Evolutionary conservation across 30 jellyfish, hydroid and myxozoan genomes (phyloP).

Genomic region (Phacellophora camtschatica): DNA sequence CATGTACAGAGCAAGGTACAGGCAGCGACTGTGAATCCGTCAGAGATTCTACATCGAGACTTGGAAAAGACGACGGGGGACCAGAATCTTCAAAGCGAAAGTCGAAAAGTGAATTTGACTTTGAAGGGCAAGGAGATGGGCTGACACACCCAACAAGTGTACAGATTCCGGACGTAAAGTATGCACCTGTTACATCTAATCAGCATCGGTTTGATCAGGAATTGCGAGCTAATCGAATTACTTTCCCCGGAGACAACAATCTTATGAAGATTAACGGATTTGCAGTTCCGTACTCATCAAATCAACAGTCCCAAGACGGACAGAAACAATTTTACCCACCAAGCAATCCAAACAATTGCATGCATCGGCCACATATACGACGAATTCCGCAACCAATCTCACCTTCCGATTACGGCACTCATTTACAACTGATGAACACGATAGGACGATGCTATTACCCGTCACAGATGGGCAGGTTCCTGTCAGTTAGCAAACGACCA

Average conservation of each 20-base stretch:
- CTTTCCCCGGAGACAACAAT: background rate
- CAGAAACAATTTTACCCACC: slow-evolving; percentile 29
- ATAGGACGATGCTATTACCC: slow-evolving; percentile 57
- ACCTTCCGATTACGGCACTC: slow-evolving; percentile 61
- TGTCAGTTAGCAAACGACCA: slow-evolving; percentile 71
- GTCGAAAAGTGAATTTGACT: slow-evolving; percentile 5
- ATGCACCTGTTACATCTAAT: background rate
- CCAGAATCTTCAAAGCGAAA: slow-evolving; percentile 17
- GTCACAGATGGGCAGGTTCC: slow-evolving; percentile 48
- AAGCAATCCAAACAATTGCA: slow-evolving; percentile 17
- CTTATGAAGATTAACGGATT: slow-evolving; percentile 43
- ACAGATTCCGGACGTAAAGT: slow-evolving; percentile 19
- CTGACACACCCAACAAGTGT: slow-evolving; percentile 25
- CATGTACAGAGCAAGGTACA: slow-evolving; percentile 71
- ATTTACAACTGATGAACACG: slow-evolving; percentile 44
- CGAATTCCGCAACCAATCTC: slow-evolving; percentile 57
- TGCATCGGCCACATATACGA: slow-evolving; percentile 51
- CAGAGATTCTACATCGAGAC: slow-evolving; percentile 3
- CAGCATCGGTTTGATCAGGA: slow-evolving; percentile 20
- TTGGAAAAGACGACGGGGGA: slow-evolving; percentile 34
- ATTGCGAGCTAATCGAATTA: slow-evolving; percentile 23
- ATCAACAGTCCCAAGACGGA: slow-evolving; percentile 6
- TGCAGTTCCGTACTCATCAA: slow-evolving; percentile 33
- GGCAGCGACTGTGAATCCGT: slow-evolving; percentile 64
- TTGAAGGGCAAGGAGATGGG: slow-evolving; percentile 1